Conservation (phyloP, 2,113 vertebrate genomes). For the Crotalus horridus region DNA sequence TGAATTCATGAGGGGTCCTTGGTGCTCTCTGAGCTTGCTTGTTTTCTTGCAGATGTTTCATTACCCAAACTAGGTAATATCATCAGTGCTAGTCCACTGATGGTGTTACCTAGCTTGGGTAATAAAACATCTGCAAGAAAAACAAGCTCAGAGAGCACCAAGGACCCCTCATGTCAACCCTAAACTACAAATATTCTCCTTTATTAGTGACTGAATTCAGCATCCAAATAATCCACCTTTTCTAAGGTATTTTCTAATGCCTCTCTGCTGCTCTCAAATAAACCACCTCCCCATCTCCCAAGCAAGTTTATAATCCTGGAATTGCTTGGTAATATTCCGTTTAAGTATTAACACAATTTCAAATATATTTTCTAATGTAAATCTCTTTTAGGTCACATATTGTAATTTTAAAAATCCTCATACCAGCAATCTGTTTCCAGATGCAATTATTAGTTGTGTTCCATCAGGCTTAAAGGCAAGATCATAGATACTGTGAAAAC, state of each 20-base stretch:
- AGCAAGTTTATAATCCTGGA: neutral
- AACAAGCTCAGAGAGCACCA: neutral
- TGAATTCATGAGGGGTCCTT: neutral
- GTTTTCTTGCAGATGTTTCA: neutral
- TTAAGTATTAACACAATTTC: neutral
- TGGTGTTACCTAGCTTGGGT: neutral
- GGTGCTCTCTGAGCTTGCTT: neutral
- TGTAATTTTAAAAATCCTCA: conserved; percentile 39
- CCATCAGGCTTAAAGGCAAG: conserved; percentile 96
- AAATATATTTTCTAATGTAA: neutral
- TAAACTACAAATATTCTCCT: neutral
- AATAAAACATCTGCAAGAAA: neutral
- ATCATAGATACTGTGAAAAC: conserved; percentile 84
- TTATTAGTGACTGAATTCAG: neutral
- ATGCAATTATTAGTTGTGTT: conserved; percentile 92
- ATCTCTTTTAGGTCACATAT: neutral
- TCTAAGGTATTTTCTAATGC: neutral
- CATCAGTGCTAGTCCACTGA: neutral
- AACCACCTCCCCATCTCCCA: neutral
- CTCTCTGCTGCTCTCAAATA: neutral
- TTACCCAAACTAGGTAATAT: neutral
- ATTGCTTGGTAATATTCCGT: neutral
- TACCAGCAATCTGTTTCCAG: conserved; percentile 93
- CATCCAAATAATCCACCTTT: neutral
- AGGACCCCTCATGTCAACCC: neutral